A percentile compares a stretch with the other conserved stretches of the same genome.
Conservation (phyloP, 2,113 vertebrate species). For the Artemisiospiza belli region DNA sequence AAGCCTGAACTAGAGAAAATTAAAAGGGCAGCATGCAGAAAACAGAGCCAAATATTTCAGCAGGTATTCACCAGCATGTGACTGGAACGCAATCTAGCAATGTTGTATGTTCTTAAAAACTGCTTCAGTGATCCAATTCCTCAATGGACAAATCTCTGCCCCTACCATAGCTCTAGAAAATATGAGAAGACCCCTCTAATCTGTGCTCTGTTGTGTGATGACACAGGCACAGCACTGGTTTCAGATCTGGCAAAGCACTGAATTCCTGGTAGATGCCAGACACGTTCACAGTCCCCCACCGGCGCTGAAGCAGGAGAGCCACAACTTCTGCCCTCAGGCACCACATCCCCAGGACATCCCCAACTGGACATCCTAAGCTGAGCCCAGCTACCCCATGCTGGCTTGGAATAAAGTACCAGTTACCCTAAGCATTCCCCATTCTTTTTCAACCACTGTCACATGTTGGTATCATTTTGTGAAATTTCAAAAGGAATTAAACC, state of each 20-base stretch:
- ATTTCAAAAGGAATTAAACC: not conserved
- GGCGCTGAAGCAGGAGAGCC: not conserved
- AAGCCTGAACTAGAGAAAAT: not conserved
- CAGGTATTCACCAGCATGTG: not conserved
- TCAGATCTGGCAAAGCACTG: rapidly evolving
- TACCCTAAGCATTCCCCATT: not conserved
- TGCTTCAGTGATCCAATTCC: not conserved
- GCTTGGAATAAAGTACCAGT: not conserved
- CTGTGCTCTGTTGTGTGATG: rapidly evolving
- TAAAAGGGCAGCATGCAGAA: not conserved
- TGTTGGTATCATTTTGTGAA: not conserved
- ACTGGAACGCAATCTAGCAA: not conserved
- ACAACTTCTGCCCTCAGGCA: too few species aligned
- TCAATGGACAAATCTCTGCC: not conserved
- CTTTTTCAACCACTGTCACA: not conserved
- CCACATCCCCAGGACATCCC: not conserved
- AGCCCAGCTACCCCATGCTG: not conserved
- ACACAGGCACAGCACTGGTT: rapidly evolving
- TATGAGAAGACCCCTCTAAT: not conserved
- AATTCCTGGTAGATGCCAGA: not conserved
- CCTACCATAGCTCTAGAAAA: not conserved
- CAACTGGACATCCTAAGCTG: rapidly evolving
- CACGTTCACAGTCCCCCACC: rapidly evolving
- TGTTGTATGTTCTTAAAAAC: not conserved
- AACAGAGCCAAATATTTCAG: not conserved